These are phyloP conservation scores for Drosophila nr. perissopoda DNA, from an alignment of 2,888 invertebrate species.

Conservation along the genomic window DNA sequence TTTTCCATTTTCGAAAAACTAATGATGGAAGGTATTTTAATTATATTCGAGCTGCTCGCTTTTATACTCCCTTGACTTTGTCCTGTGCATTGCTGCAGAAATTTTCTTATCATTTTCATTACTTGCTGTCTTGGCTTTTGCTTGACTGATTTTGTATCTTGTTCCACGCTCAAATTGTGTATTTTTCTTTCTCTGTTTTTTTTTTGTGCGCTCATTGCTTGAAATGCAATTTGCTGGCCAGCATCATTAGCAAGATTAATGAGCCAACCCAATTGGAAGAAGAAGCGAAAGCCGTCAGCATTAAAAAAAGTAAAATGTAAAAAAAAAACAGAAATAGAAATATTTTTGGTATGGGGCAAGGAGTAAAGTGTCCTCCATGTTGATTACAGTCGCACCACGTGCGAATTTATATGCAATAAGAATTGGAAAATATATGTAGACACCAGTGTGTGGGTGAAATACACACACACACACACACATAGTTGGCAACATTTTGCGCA, in stretches of 20 bases:
- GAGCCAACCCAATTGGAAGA: slow-evolving; percentile 52
- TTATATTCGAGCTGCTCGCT: slow-evolving; percentile 67
- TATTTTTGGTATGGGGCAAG: slow-evolving; percentile 27
- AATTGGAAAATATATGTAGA: slow-evolving; percentile 81
- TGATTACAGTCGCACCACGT: slow-evolving; percentile 82
- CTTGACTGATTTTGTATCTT: slow-evolving; percentile 76
- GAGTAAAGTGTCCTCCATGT: slow-evolving; percentile 71
- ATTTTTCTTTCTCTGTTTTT: slow-evolving; percentile 27
- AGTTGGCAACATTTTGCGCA: slow-evolving; percentile 68
- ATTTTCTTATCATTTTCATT: slow-evolving; percentile 81
- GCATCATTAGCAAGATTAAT: slow-evolving; percentile 81
- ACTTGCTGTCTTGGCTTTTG: slow-evolving; percentile 76
- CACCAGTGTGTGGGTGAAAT: slow-evolving; percentile 28
- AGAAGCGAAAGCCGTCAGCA: slow-evolving; percentile 14
- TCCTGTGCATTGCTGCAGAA: slow-evolving; percentile 79
- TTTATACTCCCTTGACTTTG: slow-evolving; percentile 28
- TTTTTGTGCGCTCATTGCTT: slow-evolving; percentile 21
- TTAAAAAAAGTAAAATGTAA: slow-evolving; percentile 60
- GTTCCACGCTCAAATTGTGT: slow-evolving; percentile 38
- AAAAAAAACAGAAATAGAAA: slow-evolving; percentile 30
- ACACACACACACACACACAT: slow-evolving; percentile 17
- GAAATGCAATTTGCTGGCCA: slow-evolving; percentile 76
- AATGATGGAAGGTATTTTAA: slow-evolving; percentile 83
- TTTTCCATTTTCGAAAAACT: slow-evolving; percentile 58
- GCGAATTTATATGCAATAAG: slow-evolving; percentile 82